phyloP scores from a whole-genome alignment of 2,113 vertebrate species.

The Zapus hudsonius region DNA sequence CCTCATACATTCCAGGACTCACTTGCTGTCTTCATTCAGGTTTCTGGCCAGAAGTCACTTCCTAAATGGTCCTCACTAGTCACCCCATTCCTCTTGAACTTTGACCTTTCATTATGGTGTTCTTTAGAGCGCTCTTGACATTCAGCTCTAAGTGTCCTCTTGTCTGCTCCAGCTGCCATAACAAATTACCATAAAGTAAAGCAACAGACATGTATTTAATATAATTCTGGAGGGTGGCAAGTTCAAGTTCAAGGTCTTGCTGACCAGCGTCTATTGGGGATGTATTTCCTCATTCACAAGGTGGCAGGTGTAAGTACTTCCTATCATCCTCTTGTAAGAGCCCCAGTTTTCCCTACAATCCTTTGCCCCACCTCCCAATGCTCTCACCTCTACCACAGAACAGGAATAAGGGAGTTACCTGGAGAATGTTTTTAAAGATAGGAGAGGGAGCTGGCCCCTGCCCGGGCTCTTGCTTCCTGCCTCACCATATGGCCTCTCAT shows the following conservation, averaged over 20 bases:
- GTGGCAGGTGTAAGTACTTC: no score
- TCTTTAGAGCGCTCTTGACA: neutral
- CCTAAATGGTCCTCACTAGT: rapidly evolving
- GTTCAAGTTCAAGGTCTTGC: neutral
- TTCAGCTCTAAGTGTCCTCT: neutral
- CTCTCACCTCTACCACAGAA: neutral
- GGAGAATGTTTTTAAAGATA: neutral
- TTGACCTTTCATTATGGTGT: rapidly evolving
- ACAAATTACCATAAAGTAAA: neutral
- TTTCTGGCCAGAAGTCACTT: neutral
- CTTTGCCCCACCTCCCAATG: no score
- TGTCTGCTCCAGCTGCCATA: neutral
- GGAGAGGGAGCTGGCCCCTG: neutral
- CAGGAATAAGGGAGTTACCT: neutral
- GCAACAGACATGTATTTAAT: neutral
- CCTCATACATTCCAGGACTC: neutral
- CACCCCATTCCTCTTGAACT: neutral
- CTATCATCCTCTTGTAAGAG: neutral
- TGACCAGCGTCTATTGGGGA: neutral
- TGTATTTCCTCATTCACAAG: no score
- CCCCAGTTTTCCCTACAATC: neutral
- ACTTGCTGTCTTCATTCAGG: rapidly evolving
- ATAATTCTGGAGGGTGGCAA: neutral
- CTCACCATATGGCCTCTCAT: neutral
- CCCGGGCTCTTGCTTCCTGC: neutral